A percentile compares a stretch with the other conserved stretches of the same genome.
Evolutionary conservation across 2,113 vertebrate species (phyloP).

Genomic region (Geococcyx californianus): DNA sequence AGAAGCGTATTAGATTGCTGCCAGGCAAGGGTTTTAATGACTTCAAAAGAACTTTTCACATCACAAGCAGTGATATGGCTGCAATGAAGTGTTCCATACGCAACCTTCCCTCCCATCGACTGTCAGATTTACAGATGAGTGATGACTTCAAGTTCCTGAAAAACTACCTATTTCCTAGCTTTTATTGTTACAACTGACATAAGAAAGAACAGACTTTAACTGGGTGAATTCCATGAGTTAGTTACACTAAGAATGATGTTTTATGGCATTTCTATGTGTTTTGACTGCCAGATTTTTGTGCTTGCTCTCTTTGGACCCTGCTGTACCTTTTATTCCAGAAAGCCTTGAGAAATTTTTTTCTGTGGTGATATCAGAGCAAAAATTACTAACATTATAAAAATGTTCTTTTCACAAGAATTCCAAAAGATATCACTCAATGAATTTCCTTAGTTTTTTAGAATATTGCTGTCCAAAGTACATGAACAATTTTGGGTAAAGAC

Average conservation of each 20-base stretch:
- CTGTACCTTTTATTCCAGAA: background rate
- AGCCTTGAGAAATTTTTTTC: background rate
- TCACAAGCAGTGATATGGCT: background rate
- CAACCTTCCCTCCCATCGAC: background rate
- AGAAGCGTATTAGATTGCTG: background rate
- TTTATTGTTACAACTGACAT: background rate
- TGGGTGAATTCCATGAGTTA: background rate
- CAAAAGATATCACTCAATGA: background rate
- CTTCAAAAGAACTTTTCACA: background rate
- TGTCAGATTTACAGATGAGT: background rate
- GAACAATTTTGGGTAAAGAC: background rate
- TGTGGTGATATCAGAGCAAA: background rate
- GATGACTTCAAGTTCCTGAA: background rate
- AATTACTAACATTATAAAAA: background rate
- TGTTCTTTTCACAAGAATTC: background rate
- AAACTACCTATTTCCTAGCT: background rate
- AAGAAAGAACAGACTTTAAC: background rate
- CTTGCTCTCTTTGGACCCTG: background rate
- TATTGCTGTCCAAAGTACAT: background rate
- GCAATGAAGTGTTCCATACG: background rate
- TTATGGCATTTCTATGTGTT: background rate
- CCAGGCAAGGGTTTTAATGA: background rate
- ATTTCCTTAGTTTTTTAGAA: background rate
- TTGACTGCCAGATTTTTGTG: background rate
- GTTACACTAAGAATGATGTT: background rate